These are phyloP conservation scores for Stegana nigrithorax DNA, from an alignment of 2,888 invertebrate species.

Conservation along the genomic window DNA sequence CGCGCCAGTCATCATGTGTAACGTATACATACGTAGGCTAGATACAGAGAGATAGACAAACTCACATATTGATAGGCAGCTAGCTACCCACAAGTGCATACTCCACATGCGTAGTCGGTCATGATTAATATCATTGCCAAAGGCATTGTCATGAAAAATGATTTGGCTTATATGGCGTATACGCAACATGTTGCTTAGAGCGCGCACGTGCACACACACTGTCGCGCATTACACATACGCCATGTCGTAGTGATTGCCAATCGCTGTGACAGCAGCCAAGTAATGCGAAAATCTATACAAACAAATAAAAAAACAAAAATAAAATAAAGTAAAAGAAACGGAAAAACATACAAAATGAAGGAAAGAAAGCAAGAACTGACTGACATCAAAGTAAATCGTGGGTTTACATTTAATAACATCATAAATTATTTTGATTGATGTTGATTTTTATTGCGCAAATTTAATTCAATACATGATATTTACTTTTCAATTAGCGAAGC, in stretches of 20 bases:
- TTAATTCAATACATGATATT: constrained; percentile 22
- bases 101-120: constrained; percentile 11
- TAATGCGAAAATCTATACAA: constrained; percentile 27
- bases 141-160: constrained; percentile 49
- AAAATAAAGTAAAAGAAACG: neutral
- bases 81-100: too few relatives aligned
- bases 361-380: neutral
- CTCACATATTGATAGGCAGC: too few relatives aligned
- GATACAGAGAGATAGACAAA: too few relatives aligned
- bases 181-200: constrained; percentile 41
- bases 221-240: constrained; percentile 30
- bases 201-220: neutral
- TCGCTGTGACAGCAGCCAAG: too few relatives aligned
- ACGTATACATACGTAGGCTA: constrained; percentile 13
- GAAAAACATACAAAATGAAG: neutral
- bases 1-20: too few relatives aligned
- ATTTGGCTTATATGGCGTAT: constrained; percentile 37
- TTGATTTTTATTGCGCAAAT: constrained; percentile 43
- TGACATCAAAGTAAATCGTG: constrained; percentile 11
- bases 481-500: constrained; percentile 22
- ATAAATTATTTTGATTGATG: constrained; percentile 48
- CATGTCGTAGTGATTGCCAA: too few relatives aligned
- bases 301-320: neutral
- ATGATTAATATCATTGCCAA: constrained; percentile 53
- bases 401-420: constrained; percentile 35